Evolutionary conservation across 2,113 vertebrate species (phyloP), one percentile per base, ranked within the genome.

Genomic region (Reinhardtius hippoglossoides): DNA sequence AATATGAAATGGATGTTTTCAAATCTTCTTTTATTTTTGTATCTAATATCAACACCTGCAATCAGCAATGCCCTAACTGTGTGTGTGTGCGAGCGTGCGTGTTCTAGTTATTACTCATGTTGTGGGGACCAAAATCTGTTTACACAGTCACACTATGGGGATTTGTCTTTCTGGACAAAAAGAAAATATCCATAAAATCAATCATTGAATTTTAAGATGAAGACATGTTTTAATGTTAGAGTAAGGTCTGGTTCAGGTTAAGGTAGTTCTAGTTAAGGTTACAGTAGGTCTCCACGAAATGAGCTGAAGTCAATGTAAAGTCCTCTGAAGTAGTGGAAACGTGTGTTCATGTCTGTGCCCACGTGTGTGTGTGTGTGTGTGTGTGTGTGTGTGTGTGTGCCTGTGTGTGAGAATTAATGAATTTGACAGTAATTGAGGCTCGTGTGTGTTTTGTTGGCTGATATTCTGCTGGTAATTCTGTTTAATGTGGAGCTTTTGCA

Each of bases 21-120:
- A 75, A 58, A 81, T 79, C 50, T 68, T 50, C 35, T 84, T 83
- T 83, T 82, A 70, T 83, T 91, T 87, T 85, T 86, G 31, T 87
- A 84, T 80, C 55, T 35, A 74, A 68, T 67, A 71, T 74, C 59
- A 67, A 66, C 78, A 61, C 64, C 68, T 71, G 61, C 66, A 5
- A 86, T 77, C 67, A 64, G 57, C 67, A 74, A 75, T 27, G 64
- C n/a, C 64, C 52, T 55, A 55, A 79, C 74, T 68, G 54, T 61
- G 80, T 69, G 42, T 63, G 59, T 35, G 50, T 58, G 23, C 50
- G 31, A 50, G 60, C 44, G 42, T 26, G 37, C 16, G 14, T 21
- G 7, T 54, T 24, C 9, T 16, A 3, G 55, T 56, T 56, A 24
- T 24, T 56, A 56, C 21, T 14, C 5, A 26, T 56, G n/a, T 26